Evolutionary conservation across 1,140 invertebrate species (phyloP).

Genomic region (Drosophila serrata): DNA sequence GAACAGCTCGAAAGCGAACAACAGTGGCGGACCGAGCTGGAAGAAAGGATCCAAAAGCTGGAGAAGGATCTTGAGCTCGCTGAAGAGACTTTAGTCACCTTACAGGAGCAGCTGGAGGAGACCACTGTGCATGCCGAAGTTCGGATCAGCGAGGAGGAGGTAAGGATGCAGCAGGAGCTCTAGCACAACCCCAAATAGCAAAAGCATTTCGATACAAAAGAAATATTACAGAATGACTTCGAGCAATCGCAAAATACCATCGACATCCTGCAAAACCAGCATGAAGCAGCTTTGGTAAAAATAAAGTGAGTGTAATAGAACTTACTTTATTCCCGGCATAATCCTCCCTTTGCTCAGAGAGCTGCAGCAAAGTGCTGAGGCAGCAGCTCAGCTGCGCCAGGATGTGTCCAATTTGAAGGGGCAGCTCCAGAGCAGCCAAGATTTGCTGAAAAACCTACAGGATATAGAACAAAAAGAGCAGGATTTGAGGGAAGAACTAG

Average conservation of each 20-base stretch:
- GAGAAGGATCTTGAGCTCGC: background rate
- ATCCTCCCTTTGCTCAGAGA: background rate
- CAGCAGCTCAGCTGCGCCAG: background rate
- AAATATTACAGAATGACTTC: too few species aligned
- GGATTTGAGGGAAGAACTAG: background rate
- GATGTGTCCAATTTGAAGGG: background rate
- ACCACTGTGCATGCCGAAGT: background rate
- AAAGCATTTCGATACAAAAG: too few species aligned
- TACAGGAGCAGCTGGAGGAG: background rate
- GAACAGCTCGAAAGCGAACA: background rate
- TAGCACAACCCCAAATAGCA: background rate
- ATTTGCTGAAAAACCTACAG: background rate
- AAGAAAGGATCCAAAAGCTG: background rate
- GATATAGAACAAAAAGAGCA: background rate
- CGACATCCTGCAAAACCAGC: background rate
- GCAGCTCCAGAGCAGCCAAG: background rate
- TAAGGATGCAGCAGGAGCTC: background rate
- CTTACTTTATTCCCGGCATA: too few species aligned
- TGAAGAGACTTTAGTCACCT: background rate
- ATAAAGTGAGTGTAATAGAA: background rate
- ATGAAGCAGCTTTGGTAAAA: too few species aligned
- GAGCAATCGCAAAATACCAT: too few species aligned
- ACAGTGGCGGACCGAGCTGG: accelerated
- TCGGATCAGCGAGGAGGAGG: background rate
- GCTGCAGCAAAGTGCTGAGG: background rate